Base-by-base conservation (phyloP, 2,113 vertebrate species). In the Hemiprocne comata region DNA sequence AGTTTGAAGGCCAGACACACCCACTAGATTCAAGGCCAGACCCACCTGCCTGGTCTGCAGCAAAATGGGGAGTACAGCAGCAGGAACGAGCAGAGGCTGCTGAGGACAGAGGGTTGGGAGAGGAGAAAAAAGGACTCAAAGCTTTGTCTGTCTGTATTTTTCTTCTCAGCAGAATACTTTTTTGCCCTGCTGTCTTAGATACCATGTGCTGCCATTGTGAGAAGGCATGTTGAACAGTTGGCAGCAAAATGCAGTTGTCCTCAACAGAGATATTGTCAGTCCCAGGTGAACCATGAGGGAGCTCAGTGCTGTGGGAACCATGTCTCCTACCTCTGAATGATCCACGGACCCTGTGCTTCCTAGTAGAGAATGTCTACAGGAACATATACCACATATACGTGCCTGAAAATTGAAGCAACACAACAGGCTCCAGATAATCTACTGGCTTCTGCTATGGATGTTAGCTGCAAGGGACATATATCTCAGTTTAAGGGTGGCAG, bases 201-300 rank as follows among this genome's bases (percentile, higher is more conserved):
- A 24, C 11, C 53, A 31, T 1, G 2, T 1, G 5, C 25, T 31
- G 26, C 29, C 26, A 34, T 38, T 1, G 0, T 0, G 0, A 40
- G 76, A 74, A 58, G 11, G 48, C 29, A 77, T 42, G n/a, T n/a
- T 34, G 20, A 81, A 18, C 19, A 60, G 60, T 1, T 29, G 48
- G 34, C 4, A 72, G 50, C 23, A 51, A 72, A 51, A 33, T 1
- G 1, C 25, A 7, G 16, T 34, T 53, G 23, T 48, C 13, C 60
- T 58, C 42, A 33, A n/a, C 2, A 24, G 65, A 72, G 33, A 67
- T 42, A 51, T 7, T 0, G 3, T 4, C 58, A 66, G 53, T 25
- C 58, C 17, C 64, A 50, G 70, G 28, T 2, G 0, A 57, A 29
- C 3, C 0, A 3, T 0, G 6, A 62, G 29, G 34, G 36, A 77